A percentile compares a stretch with the other conserved stretches of the same genome.
Evolutionary conservation across 2,113 vertebrate species (phyloP).

Genomic region (Jaculus jaculus): DNA sequence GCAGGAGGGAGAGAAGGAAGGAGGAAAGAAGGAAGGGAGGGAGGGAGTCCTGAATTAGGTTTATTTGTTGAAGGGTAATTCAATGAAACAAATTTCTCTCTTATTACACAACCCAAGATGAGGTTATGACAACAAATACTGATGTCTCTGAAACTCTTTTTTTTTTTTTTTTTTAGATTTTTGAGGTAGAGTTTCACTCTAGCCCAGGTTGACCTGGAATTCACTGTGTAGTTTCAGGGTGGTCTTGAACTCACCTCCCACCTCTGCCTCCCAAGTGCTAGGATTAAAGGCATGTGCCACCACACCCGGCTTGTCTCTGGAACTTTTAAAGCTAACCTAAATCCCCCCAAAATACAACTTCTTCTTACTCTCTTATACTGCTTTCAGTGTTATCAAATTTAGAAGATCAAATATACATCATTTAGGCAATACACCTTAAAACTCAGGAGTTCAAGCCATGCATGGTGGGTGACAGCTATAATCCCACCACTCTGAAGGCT

Average conservation of each 20-base stretch:
- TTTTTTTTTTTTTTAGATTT: no score
- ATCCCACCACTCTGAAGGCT: no score
- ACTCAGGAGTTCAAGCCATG: constrained; percentile 1
- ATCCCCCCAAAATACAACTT: constrained; percentile 48
- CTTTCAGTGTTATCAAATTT: constrained; percentile 15
- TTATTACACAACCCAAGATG: neutral
- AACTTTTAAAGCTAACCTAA: constrained; percentile 29
- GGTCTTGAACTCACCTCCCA: no score
- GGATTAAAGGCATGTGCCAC: no score
- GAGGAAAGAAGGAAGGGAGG: no score
- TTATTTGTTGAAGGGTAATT: constrained; percentile 18
- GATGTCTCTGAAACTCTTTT: constrained; percentile 20
- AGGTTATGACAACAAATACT: neutral
- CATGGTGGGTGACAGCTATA: no score
- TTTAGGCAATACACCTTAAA: constrained; percentile 16
- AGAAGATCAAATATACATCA: constrained; percentile 23
- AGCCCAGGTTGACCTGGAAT: no score
- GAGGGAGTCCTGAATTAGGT: neutral
- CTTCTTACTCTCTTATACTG: constrained; percentile 30
- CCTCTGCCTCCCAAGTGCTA: no score
- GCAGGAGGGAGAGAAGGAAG: no score
- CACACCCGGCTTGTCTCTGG: neutral
- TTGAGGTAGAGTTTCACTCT: no score
- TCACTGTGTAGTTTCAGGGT: no score
- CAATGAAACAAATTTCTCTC: constrained; percentile 6